These are phyloP conservation scores for Oreonectes daqikongensis DNA, from an alignment of 2,797 vertebrate genomes.

Conservation along the genomic window DNA sequence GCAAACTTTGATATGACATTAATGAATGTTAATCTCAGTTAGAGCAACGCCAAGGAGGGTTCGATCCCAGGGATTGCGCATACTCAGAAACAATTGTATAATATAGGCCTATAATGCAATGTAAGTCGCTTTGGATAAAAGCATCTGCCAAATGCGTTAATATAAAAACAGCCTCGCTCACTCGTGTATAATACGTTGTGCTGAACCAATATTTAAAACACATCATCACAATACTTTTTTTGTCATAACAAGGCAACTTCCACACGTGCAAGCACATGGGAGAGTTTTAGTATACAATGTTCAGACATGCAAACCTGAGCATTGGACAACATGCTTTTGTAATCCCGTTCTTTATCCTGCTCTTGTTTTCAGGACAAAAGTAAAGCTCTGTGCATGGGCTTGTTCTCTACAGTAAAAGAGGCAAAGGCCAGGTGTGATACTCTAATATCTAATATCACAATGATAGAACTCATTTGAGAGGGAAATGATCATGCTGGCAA, in stretches of 20 bases:
- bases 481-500: background rate
- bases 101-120: too few species aligned
- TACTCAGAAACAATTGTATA: too few species aligned
- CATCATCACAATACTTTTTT: background rate
- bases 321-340: background rate
- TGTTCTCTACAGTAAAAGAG: slow-evolving; percentile 11
- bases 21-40: too few species aligned
- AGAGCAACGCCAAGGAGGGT: too few species aligned
- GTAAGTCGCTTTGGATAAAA: too few species aligned
- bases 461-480: background rate
- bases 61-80: too few species aligned
- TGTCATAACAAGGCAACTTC: background rate
- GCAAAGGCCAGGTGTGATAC: background rate
- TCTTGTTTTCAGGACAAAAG: slow-evolving; percentile 7
- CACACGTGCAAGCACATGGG: background rate
- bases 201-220: background rate
- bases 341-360: slow-evolving; percentile 3
- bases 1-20: slow-evolving; percentile 2
- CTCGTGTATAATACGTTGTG: background rate
- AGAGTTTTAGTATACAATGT: slow-evolving; percentile 7
- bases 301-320: slow-evolving; percentile 14
- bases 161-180: too few species aligned
- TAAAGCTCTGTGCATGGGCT: slow-evolving; percentile 7
- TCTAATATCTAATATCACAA: too few species aligned
- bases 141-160: too few species aligned